phyloP scores from a whole-genome alignment of 2,113 vertebrate species.

The Mus pahari region DNA sequence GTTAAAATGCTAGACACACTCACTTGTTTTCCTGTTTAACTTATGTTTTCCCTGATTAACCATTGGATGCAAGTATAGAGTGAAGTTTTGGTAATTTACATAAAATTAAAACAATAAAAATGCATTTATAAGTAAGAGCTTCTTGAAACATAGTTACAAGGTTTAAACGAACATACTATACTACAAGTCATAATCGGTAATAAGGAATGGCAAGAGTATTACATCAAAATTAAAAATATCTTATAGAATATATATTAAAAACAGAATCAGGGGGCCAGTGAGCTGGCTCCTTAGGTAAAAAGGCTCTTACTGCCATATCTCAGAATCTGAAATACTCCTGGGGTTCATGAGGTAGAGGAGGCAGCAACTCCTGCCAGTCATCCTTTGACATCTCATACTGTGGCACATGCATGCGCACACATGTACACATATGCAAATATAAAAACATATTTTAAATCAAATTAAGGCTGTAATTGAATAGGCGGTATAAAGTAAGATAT shows the following conservation, averaged over 20 bases:
- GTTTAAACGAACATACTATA: conserved; percentile 6
- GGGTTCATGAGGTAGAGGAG: neutral
- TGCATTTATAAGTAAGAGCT: neutral
- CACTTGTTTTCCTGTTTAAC: neutral
- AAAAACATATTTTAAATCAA: neutral
- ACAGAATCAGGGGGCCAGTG: neutral
- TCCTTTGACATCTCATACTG: neutral
- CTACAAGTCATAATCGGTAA: neutral
- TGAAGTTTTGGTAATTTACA: neutral
- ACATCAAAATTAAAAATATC: neutral
- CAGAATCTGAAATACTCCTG: neutral
- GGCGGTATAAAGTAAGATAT: neutral
- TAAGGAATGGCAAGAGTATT: conserved; percentile 24
- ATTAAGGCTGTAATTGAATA: neutral
- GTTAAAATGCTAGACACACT: neutral
- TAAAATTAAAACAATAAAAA: conserved; percentile 31
- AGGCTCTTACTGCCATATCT: no score
- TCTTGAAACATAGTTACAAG: conserved; percentile 9
- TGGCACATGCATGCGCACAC: neutral
- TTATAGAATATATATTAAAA: neutral
- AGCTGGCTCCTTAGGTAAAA: neutral
- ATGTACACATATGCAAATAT: neutral
- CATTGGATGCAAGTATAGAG: neutral
- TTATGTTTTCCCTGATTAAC: neutral
- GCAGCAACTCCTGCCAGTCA: neutral